These are phyloP conservation scores for Drosophila baimaii DNA, from an alignment of 1,140 invertebrate genomes.

Conservation along the genomic window DNA sequence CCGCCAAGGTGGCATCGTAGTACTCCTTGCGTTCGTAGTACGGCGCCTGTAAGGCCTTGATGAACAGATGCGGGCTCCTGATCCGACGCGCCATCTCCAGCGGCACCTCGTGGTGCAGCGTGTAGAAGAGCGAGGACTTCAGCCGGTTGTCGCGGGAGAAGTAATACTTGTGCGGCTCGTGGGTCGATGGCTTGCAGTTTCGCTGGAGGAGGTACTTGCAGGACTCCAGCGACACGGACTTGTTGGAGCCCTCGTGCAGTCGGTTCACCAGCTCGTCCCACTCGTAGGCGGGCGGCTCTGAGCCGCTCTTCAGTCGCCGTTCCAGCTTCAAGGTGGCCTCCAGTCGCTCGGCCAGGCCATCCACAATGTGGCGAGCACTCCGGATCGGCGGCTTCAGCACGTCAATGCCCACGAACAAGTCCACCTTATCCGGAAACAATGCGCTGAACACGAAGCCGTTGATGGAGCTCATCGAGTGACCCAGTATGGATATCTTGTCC, in stretches of 20 bases:
- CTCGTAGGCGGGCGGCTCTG: slow-evolving; percentile 87
- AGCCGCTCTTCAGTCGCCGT: slow-evolving; percentile 73
- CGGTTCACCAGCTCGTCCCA: slow-evolving; percentile 86
- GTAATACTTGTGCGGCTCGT: slow-evolving; percentile 86
- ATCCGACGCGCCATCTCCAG: slow-evolving; percentile 85
- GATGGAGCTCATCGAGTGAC: slow-evolving; percentile 89
- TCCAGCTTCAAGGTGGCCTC: slow-evolving; percentile 85
- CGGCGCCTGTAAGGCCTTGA: slow-evolving; percentile 86
- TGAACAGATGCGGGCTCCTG: slow-evolving; percentile 86
- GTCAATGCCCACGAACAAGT: slow-evolving; percentile 88
- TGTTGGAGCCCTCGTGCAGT: slow-evolving; percentile 85
- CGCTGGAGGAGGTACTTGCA: slow-evolving; percentile 86
- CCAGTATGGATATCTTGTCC: slow-evolving; percentile 88
- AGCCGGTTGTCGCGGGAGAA: slow-evolving; percentile 87
- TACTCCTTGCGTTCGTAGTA: slow-evolving; percentile 86
- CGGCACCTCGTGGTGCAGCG: slow-evolving; percentile 85
- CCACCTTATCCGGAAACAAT: slow-evolving; percentile 86
- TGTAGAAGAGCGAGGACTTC: slow-evolving; percentile 85
- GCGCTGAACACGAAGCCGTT: slow-evolving; percentile 86
- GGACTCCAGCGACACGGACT: slow-evolving; percentile 85
- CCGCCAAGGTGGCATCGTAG: slow-evolving; percentile 85
- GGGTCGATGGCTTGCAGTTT: slow-evolving; percentile 85
- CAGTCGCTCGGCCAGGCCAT: slow-evolving; percentile 75
- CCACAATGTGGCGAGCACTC: slow-evolving; percentile 48
- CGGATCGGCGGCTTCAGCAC: slow-evolving; percentile 86